phyloP scores from a whole-genome alignment of 92 coral and sea anemone species.

The Parazoanthus darwini region DNA sequence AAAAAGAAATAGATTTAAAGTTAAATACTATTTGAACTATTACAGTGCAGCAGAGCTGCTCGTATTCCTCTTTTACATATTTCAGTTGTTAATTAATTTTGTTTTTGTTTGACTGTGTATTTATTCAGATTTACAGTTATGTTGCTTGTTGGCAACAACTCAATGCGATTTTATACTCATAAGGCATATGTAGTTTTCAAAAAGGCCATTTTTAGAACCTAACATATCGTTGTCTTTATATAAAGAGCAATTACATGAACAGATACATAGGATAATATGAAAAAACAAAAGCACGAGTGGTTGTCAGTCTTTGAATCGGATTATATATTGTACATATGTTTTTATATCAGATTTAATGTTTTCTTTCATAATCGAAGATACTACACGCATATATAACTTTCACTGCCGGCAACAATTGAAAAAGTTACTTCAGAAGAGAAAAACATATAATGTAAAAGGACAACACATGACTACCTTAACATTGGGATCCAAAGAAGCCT shows the following conservation, averaged over 20 bases:
- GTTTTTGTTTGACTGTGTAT: too few relatives aligned
- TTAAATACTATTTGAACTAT: too few relatives aligned
- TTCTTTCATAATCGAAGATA: neutral
- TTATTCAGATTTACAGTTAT: neutral
- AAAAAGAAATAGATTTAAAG: neutral
- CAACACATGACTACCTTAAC: neutral
- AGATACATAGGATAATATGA: neutral
- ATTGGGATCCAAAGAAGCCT: neutral
- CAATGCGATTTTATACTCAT: neutral
- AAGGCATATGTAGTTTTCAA: neutral
- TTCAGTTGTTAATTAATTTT: too few relatives aligned
- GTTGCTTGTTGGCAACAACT: neutral
- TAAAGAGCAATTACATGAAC: neutral
- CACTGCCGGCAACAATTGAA: neutral
- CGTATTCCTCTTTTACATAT: too few relatives aligned
- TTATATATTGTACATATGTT: neutral
- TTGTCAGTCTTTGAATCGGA: neutral
- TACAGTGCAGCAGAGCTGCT: neutral
- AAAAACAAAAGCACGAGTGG: neutral
- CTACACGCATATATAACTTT: neutral
- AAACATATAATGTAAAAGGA: neutral
- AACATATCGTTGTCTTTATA: neutral
- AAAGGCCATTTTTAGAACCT: neutral
- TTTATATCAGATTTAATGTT: neutral
- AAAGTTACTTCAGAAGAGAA: neutral